phyloP scores from a whole-genome alignment of 1,140 invertebrate species.

The Listronotus bonariensis region DNA sequence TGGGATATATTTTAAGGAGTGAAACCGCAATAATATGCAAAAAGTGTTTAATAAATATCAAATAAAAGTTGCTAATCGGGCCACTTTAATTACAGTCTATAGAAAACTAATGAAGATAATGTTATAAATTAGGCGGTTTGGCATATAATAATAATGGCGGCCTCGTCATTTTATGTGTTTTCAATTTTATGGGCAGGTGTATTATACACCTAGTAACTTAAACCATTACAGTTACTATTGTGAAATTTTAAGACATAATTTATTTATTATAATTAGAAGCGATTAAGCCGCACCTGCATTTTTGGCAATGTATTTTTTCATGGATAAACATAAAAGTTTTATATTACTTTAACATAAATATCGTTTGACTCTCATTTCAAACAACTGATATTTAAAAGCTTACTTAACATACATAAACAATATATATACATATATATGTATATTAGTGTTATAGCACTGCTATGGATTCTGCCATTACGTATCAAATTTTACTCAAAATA shows the following conservation, averaged over 20 bases:
- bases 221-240: slow-evolving; percentile 19
- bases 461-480: too few species aligned
- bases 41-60: slow-evolving; percentile 17
- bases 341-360: too few species aligned
- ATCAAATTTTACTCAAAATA: too few species aligned
- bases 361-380: too few species aligned
- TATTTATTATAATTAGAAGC: slow-evolving; percentile 27
- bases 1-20: slow-evolving; percentile 23
- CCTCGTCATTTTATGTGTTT: slow-evolving; percentile 3
- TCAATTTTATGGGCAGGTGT: slow-evolving; percentile 25
- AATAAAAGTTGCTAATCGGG: slow-evolving; percentile 18
- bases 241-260: slow-evolving; percentile 19
- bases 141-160: slow-evolving; percentile 5
- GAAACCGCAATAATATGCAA: slow-evolving; percentile 23
- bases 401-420: too few species aligned
- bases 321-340: too few species aligned
- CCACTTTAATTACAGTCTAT: slow-evolving; percentile 18
- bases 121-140: slow-evolving; percentile 13
- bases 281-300: slow-evolving; percentile 24
- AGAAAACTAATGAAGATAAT: slow-evolving; percentile 10
- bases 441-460: too few species aligned
- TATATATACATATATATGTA: too few species aligned
- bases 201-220: slow-evolving; percentile 12
- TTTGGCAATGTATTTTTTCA: slow-evolving; percentile 5
- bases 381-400: too few species aligned